Conservation (phyloP, 1,140 invertebrate genomes). For the Tetramorium alpestre region DNA sequence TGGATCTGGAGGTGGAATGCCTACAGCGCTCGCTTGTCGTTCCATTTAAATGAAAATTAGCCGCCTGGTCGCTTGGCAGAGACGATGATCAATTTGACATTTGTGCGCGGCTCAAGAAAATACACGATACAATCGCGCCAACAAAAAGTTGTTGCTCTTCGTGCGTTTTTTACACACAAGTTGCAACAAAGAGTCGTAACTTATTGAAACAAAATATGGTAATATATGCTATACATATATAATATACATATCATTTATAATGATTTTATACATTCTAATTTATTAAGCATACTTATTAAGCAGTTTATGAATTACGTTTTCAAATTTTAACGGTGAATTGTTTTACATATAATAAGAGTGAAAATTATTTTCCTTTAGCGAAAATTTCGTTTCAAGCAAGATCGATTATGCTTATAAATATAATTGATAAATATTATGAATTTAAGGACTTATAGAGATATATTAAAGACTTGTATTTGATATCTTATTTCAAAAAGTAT, state of each 20-base stretch:
- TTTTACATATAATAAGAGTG: background rate
- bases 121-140: background rate
- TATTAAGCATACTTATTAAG: background rate
- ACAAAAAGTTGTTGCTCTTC: background rate
- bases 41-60: conserved; percentile 85
- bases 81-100: conserved; percentile 73
- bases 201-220: background rate
- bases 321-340: background rate
- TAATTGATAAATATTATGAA: background rate
- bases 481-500: background rate
- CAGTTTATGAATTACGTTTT: background rate
- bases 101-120: conserved; percentile 22
- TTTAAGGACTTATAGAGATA: background rate
- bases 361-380: background rate
- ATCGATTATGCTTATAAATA: background rate
- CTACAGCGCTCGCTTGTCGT: conserved; percentile 66
- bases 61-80: conserved; percentile 39
- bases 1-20: conserved; percentile 52
- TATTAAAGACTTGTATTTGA: background rate
- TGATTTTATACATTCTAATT: background rate
- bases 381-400: background rate
- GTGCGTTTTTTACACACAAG: background rate
- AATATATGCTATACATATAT: background rate
- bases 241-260: background rate
- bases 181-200: background rate